Conservation (phyloP, 2,888 invertebrate genomes). For the Nemotelus nigrinus region DNA sequence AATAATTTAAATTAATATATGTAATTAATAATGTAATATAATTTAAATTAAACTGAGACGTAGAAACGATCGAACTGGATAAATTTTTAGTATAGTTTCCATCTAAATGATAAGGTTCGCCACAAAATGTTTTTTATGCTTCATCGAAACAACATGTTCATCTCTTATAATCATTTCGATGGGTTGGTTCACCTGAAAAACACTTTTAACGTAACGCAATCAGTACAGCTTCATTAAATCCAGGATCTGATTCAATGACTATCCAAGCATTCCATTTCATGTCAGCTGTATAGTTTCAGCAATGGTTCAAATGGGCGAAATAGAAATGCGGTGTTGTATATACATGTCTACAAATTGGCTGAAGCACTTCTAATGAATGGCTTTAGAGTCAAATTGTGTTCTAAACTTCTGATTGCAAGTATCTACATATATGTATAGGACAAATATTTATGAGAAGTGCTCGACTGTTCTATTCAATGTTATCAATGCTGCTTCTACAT, state of each 20-base stretch:
- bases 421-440: background rate
- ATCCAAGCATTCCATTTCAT: background rate
- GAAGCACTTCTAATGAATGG: constrained; percentile 18
- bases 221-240: no score
- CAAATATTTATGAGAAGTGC: constrained; percentile 12
- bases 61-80: no score
- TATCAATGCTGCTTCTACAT: no score
- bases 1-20: no score
- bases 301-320: constrained; percentile 11
- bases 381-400: background rate
- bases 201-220: background rate
- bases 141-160: background rate
- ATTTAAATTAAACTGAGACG: no score
- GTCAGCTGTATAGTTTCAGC: background rate
- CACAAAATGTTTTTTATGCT: no score
- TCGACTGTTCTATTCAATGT: background rate
- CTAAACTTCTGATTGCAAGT: background rate
- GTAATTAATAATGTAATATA: no score
- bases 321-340: background rate
- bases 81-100: no score
- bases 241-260: no score
- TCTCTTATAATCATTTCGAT: background rate
- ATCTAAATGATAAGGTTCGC: no score
- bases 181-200: background rate
- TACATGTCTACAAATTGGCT: background rate